Base-by-base conservation (phyloP, 2,113 vertebrate genomes). In the Chamaea fasciata region DNA sequence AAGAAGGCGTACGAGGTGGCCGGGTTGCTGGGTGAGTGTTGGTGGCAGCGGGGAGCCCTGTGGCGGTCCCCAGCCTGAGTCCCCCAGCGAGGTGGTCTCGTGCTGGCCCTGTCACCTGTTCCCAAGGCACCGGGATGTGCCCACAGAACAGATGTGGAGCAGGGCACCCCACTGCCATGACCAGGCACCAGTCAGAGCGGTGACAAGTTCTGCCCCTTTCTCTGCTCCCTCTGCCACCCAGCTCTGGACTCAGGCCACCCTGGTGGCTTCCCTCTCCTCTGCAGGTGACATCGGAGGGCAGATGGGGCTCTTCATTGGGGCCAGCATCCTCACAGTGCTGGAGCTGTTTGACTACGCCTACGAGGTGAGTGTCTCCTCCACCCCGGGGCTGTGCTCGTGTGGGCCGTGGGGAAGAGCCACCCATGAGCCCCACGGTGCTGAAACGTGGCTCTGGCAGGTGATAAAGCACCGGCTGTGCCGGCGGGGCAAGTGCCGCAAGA, bases 1-100 rank as follows among this genome's bases (percentile, higher is more conserved):
- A 99, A 99, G 98, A 99, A 99, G 96, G 99, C 99, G 22, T 99
- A 99, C 8, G 99, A 99, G 97, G 97, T 99, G 95, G 99, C 99
- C 4, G 99, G 99, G 28, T 98, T 99, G 97, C 98, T 99, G 94
- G 99, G 99, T 99, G 98, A 99, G 98, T 53, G 73, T 11, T 4
- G 63, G 42, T 10, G n/a, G 35, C 60, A 6, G 35, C 11, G 67
- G 5, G 33, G 69, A n/a, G 7, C 42, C 33, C 37, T 7, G 52
- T 0, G 31, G 33, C 56, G 31, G 52, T 50, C 11, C 30, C 60
- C 31, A 14, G 59, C 6, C 5, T 0, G 22, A 7, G 4, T 12
- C 16, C 49, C 19, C 39, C n/a, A 14, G 16, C 0, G 1, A 21
- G 65, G 46, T 3, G 60, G 19, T 5, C 74, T n/a, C 22, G 0